These are phyloP conservation scores for Sceloporus undulatus DNA, from an alignment of 2,113 vertebrate species.

Conservation along the genomic window DNA sequence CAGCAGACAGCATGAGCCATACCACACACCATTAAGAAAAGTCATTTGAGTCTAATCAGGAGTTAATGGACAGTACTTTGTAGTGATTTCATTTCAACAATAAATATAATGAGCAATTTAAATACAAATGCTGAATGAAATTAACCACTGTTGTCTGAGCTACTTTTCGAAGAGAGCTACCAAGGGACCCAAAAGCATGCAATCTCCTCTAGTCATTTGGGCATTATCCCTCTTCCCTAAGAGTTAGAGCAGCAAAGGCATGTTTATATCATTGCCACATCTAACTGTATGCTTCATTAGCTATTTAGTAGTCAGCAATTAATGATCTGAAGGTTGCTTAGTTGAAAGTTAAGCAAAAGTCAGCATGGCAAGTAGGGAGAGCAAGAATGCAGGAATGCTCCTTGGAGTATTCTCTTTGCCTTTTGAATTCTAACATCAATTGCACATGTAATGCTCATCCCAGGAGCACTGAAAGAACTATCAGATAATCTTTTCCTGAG, in stretches of 20 bases:
- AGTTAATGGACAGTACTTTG: conserved; percentile 67
- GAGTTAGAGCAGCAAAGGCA: conserved; percentile 38
- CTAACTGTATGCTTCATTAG: conserved; percentile 70
- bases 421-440: conserved; percentile 45
- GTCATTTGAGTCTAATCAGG: conserved; percentile 59
- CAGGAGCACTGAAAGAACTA: not conserved
- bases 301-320: conserved; percentile 61
- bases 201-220: conserved; percentile 42
- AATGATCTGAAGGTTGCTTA: conserved; percentile 55
- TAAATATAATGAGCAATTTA: conserved; percentile 74
- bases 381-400: conserved; percentile 1
- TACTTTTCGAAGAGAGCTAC: conserved; percentile 55
- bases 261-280: conserved; percentile 71
- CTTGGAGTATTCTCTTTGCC: conserved; percentile 33
- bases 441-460: conserved; percentile 15
- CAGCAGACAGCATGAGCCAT: conserved; percentile 23
- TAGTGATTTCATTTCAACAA: conserved; percentile 70
- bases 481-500: conserved; percentile 31
- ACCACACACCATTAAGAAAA: conserved; percentile 23
- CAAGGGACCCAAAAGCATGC: conserved; percentile 9
- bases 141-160: conserved; percentile 61
- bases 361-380: conserved; percentile 35
- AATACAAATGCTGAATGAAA: conserved; percentile 65
- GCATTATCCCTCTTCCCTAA: conserved; percentile 27
- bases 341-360: conserved; percentile 62